Evolutionary conservation across 2,797 vertebrate genomes (phyloP), one percentile per base, ranked within the genome.

Genomic region (Onychomys torridus): DNA sequence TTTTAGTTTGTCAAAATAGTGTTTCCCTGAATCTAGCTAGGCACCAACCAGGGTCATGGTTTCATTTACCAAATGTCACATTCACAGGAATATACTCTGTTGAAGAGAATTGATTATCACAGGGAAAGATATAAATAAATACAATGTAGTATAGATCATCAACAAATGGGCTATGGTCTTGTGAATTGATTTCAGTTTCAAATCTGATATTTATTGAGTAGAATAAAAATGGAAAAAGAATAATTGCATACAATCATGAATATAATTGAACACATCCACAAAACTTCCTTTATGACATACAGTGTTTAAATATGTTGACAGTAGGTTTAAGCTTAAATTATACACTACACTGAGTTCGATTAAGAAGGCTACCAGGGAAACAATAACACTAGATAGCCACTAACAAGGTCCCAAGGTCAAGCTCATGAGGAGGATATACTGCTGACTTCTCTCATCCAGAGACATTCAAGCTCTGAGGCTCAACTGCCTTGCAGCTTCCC

Each of bases 1-100:
- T 65, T 94, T 93, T 52, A 73, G 27, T 55, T 65, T 92, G 29
- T 90, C 40, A 55, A 57, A 73, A 57, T 32, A 88, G 67, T 57
- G 84, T 69, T 87, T 37, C 21, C 23, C 12, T 88, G 55, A 93
- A 43, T 88, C 14, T 6, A 43, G 37, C 37, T 77, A 67, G 46
- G 3, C 19, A 46, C 40, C 17, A 65, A 6, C 10, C 29, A 65
- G 10, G 63, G 10, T 49, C 43, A 27, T n/a, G 29, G 79, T 63
- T 84, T 69, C 29, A 37, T 46, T 65, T 63, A 52, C 13, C 19
- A 79, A 76, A 67, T 32, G 23, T 94, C 57, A 40, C 11, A 32
- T 69, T 88, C 63, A 88, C 43, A 63, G 32, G n/a, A 69, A 25
- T 14, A 29, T 29, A 6, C 37, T 23, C 67, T 37, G 29, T 90